Evolutionary conservation across 2,888 invertebrate species (phyloP), one percentile per base, ranked within the genome.

Genomic region (Acrobeloides nanus): DNA sequence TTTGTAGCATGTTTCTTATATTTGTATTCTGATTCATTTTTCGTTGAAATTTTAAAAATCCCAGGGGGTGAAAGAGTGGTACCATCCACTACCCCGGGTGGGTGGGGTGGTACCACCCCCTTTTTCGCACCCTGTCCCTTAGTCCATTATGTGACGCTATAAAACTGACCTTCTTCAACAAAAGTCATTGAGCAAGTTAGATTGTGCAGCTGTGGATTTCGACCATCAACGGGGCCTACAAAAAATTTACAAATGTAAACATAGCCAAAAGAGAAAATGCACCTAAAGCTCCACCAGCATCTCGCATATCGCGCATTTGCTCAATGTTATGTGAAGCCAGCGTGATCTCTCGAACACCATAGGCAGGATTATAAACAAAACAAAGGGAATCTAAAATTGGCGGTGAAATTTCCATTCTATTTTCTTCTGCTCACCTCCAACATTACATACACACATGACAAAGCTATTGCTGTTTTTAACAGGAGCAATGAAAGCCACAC

Each of bases 361-460:
- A 74, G 68, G 82, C 82, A 8, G 82, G 81, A 63, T 79, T 80
- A 76, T 86, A 87, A 48, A 89, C 84, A 73, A 87, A 89, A n/a
- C 86, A 87, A 57, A 87, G 79, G 37, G 85, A 86, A 74, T 89
- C 88, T n/a, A n/a, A n/a, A n/a, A n/a, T n/a, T n/a, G n/a, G n/a
- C n/a, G n/a, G n/a, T n/a, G n/a, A n/a, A n/a, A n/a, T n/a, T n/a
- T n/a, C n/a, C n/a, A n/a, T n/a, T n/a, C n/a, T n/a, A n/a, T n/a
- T n/a, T n/a, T n/a, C n/a, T n/a, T n/a, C n/a, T n/a, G n/a, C n/a
- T n/a, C n/a, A n/a, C n/a, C n/a, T 0, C 88, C 88, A 18, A 89
- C 87, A 75, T 88, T 89, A 73, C 87, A 87, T 39, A 84, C 83
- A 74, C 88, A 88, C 31, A 85, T 84, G 38, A 85, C 78, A 72